Evolutionary conservation across 2,113 vertebrate species (phyloP), one percentile per base, ranked within the genome.

Genomic region (Cynocephalus volans): DNA sequence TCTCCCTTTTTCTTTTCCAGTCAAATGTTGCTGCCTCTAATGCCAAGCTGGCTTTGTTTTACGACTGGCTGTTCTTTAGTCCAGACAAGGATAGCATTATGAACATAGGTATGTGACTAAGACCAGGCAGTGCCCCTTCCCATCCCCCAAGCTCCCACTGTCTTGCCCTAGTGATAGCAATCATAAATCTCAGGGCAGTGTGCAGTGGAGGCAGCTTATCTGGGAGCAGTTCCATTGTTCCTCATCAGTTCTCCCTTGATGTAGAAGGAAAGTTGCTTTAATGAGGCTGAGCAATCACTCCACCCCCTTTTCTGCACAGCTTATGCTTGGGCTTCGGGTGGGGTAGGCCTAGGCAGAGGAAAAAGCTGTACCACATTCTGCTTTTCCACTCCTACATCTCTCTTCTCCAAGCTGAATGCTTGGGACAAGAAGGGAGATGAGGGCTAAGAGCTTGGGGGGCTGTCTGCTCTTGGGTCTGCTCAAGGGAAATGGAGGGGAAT

Each of bases 41-140:
- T 21, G 99, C 99, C 97, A 99, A 99, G 85, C 99, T 99, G 98
- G 99, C 99, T 52, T 98, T 99, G 56, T 99, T 99, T 98, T 99
- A 99, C 1, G 99, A 99, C 96, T 99, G 99, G 99, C 99, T 99
- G 31, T 99, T 99, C 99, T 99, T 99, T 98, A 99, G 99, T 93
- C 99, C 99, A 0, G 99, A 99, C 97, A 99, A 99, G 97, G 99
- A 99, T 98, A 99, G 99, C 99, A 99, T 99, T 98, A 99, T 99
- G 99, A 99, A 99, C 96, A 99, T 99, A 67, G 99, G 99, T 99
- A 97, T 98, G 97, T 94, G 96, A 0, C 8, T 0, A 0, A 1
- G 2, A 18, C 19, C 33, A 24, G 48, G 18, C 88, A 45, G 65
- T 3, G 0, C 87, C 73, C 2, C 50, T 17, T 72, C 41, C 93